phyloP scores from a whole-genome alignment of 2,888 invertebrate genomes.

The Diploptera punctata region DNA sequence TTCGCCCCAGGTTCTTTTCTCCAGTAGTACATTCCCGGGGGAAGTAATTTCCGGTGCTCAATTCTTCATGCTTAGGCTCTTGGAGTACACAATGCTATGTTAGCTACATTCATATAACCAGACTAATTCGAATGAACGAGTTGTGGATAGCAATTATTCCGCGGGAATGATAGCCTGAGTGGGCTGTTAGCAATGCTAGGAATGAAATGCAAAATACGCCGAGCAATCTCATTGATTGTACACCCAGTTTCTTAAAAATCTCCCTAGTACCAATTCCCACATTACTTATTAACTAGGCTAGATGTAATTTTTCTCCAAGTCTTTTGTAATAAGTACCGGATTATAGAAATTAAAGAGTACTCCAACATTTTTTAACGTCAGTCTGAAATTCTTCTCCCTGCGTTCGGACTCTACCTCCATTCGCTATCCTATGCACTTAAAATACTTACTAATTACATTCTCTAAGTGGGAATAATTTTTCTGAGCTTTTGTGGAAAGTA shows the following conservation, averaged over 20 bases:
- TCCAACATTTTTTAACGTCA: slow-evolving; percentile 6
- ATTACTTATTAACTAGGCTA: too few species aligned
- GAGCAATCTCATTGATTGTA: neutral
- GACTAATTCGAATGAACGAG: slow-evolving; percentile 36
- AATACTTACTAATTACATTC: slow-evolving; percentile 1
- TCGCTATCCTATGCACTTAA: neutral
- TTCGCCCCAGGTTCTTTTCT: neutral
- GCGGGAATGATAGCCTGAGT: slow-evolving; percentile 29
- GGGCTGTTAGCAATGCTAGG: slow-evolving; percentile 19
- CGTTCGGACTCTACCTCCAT: neutral
- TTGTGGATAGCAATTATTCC: slow-evolving; percentile 37
- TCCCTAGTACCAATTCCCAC: neutral
- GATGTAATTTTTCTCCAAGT: too few species aligned
- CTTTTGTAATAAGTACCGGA: neutral
- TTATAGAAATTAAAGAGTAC: neutral
- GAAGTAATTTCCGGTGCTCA: neutral
- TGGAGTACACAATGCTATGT: neutral
- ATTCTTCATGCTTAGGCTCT: neutral
- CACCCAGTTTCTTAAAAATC: slow-evolving; percentile 4
- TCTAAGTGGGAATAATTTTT: neutral
- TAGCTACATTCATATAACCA: slow-evolving; percentile 27
- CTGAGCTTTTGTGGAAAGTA: too few species aligned
- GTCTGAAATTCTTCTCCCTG: slow-evolving; percentile 1
- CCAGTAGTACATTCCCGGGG: neutral
- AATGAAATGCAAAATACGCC: slow-evolving; percentile 16